These are phyloP conservation scores for Eupithecia subfuscata DNA, from an alignment of 2,888 invertebrate genomes.

Conservation along the genomic window DNA sequence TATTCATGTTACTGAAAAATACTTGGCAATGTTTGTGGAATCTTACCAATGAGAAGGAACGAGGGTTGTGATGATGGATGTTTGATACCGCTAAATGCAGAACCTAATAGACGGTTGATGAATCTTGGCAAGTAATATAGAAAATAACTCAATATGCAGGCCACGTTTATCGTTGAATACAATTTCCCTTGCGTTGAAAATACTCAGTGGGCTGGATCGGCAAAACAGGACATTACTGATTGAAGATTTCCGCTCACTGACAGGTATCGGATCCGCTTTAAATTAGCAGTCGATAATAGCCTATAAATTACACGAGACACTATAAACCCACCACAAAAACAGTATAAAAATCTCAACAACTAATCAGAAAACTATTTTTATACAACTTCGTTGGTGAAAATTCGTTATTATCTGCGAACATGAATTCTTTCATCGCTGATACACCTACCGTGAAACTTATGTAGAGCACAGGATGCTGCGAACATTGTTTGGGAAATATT, in stretches of 20 bases:
- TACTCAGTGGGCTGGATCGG: neutral
- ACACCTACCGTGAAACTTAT: constrained; percentile 1
- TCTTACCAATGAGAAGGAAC: neutral
- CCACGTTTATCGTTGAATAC: constrained; percentile 9
- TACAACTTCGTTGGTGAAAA: constrained; percentile 7
- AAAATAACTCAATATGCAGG: constrained; percentile 8
- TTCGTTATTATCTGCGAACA: constrained; percentile 17
- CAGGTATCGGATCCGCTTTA: constrained; percentile 14
- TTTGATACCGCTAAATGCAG: neutral
- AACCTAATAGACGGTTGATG: neutral
- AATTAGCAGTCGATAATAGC: constrained; percentile 12
- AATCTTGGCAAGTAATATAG: neutral
- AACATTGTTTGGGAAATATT: constrained; percentile 20
- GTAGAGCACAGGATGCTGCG: neutral
- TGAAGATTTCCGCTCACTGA: constrained; percentile 1
- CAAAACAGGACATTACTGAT: constrained; percentile 11
- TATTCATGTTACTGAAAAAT: constrained; percentile 6
- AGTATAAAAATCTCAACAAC: constrained; percentile 5
- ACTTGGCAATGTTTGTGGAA: constrained; percentile 1
- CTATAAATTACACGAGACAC: constrained; percentile 13
- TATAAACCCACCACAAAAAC: constrained; percentile 2
- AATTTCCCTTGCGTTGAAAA: constrained; percentile 9
- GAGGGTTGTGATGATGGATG: neutral
- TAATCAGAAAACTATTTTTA: constrained; percentile 1
- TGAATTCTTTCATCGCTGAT: constrained; percentile 20